phyloP scores from a whole-genome alignment of 2,888 invertebrate genomes.

The Fragum whitleyi region DNA sequence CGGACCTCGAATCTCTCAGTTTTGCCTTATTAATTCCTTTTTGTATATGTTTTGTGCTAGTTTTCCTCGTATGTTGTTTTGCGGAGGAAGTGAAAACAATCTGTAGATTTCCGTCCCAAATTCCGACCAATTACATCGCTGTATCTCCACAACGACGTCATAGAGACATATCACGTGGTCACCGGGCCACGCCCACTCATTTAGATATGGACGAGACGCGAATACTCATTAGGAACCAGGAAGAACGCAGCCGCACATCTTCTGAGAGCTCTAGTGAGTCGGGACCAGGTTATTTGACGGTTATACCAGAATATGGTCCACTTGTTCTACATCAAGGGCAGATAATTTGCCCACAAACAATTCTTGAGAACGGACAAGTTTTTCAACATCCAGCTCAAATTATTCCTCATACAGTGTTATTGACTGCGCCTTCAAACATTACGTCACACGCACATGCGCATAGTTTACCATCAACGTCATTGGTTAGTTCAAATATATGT shows the following conservation, averaged over 20 bases:
- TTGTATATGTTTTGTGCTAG: conserved; percentile 65
- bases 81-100: conserved; percentile 71
- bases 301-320: background rate
- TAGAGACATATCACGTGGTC: conserved; percentile 14
- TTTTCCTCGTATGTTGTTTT: conserved; percentile 71
- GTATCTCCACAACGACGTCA: conserved; percentile 21
- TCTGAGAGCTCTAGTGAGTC: conserved; percentile 60
- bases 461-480: background rate
- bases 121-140: conserved; percentile 58
- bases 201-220: conserved; percentile 26
- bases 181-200: background rate
- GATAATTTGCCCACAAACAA: conserved; percentile 20
- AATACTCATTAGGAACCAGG: conserved; percentile 39
- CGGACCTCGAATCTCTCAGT: conserved; percentile 66
- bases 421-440: background rate
- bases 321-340: conserved; percentile 10
- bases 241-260: conserved; percentile 51
- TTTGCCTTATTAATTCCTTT: conserved; percentile 70
- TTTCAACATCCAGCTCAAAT: background rate
- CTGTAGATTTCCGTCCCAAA: conserved; percentile 65
- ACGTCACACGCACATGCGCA: background rate
- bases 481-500: background rate
- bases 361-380: conserved; percentile 10
- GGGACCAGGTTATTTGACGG: background rate
- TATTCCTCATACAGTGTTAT: conserved; percentile 1